phyloP scores from a whole-genome alignment of 2,797 vertebrate species.

The Moxostoma hubbsi region DNA sequence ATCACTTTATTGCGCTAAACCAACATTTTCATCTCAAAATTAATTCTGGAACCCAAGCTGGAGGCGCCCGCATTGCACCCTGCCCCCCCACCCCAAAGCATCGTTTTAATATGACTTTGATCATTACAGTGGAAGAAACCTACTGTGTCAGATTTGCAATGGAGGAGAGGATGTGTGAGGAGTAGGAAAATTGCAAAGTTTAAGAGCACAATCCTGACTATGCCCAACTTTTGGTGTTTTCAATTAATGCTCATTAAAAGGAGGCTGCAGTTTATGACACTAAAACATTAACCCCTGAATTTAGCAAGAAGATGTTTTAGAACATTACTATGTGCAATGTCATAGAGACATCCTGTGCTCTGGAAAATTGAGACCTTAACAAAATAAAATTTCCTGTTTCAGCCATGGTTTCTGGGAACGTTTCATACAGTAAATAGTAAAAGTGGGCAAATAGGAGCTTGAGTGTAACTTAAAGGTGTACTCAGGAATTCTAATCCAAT shows the following conservation, averaged over 20 bases:
- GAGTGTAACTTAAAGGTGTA: no score
- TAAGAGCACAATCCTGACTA: not conserved
- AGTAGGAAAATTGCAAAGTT: not conserved
- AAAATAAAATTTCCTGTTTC: no score
- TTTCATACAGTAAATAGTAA: no score
- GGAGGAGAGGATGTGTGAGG: not conserved
- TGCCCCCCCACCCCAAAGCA: conserved; percentile 24
- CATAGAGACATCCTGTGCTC: no score
- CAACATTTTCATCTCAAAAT: conserved; percentile 62
- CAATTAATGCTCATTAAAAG: conserved; percentile 18
- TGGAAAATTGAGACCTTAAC: no score
- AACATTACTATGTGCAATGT: no score
- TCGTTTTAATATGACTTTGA: conserved; percentile 53
- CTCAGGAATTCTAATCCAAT: no score
- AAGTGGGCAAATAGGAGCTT: no score
- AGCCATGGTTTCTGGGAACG: no score
- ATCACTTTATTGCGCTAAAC: conserved; percentile 57
- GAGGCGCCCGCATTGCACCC: conserved; percentile 22
- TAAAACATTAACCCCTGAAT: conserved; percentile 14
- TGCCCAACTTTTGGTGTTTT: not conserved
- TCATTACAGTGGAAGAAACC: conserved; percentile 43
- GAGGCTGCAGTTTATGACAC: conserved; percentile 7
- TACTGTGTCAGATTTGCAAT: conserved; percentile 44
- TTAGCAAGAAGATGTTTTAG: conserved; percentile 15
- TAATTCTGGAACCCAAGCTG: conserved; percentile 52